Percentiles rank a stretch among this genome's conserved stretches.
phyloP scores from a whole-genome alignment of 2,797 vertebrate species.

The Labeo calbasu region DNA sequence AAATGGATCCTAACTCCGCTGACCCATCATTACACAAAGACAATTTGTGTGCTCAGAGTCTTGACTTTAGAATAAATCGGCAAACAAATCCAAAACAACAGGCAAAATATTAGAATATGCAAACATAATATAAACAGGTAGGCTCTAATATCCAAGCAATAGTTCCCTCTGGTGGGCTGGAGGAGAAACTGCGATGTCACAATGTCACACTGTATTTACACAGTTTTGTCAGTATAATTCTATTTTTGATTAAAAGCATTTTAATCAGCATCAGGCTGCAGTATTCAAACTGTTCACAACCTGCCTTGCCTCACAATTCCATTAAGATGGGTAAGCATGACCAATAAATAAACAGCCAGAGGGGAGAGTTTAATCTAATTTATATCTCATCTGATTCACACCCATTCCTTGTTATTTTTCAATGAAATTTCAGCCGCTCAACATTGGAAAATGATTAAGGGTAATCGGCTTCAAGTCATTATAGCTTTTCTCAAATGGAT shows the following conservation, averaged over 20 bases:
- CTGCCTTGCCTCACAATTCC: slow-evolving; percentile 20
- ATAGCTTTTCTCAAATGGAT: slow-evolving; percentile 42
- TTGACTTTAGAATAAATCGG: background rate
- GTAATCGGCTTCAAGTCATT: slow-evolving; percentile 41
- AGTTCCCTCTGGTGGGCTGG: background rate
- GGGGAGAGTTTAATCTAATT: slow-evolving; percentile 41
- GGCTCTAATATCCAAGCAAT: background rate
- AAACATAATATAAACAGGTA: background rate
- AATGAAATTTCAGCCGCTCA: slow-evolving; percentile 31
- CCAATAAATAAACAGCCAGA: slow-evolving; percentile 30
- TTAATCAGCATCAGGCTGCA: background rate
- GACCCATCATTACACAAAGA: too few relatives aligned
- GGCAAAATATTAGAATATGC: background rate
- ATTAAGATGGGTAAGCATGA: slow-evolving; percentile 27
- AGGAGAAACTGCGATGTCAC: background rate
- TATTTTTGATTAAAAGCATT: background rate
- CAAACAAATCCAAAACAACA: background rate
- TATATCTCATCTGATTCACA: slow-evolving; percentile 44
- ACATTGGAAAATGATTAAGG: slow-evolving; percentile 48
- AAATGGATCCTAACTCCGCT: too few relatives aligned
- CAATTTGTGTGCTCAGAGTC: background rate
- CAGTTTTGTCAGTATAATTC: background rate
- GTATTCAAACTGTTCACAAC: slow-evolving; percentile 25
- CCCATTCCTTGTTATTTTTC: slow-evolving; percentile 35
- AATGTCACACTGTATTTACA: background rate